These are phyloP conservation scores for Cordilura impudica DNA, from an alignment of 2,888 invertebrate species.

Conservation along the genomic window DNA sequence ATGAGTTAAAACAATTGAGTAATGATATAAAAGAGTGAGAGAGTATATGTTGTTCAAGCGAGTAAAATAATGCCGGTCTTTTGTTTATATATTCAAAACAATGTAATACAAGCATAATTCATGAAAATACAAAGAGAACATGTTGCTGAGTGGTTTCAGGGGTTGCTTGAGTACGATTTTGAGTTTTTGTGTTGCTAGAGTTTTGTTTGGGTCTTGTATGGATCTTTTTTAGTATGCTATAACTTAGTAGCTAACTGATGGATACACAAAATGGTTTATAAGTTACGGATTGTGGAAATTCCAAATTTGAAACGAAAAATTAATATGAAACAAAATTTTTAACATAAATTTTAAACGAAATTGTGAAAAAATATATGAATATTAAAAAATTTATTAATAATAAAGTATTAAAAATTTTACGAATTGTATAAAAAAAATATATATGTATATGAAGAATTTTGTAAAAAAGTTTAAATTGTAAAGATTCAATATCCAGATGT, in stretches of 20 bases:
- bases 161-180: neutral
- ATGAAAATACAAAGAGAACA: neutral
- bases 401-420: neutral
- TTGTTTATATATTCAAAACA: constrained; percentile 1
- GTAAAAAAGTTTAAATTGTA: neutral
- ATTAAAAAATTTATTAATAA: neutral
- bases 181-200: neutral
- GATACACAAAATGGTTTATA: constrained; percentile 51
- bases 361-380: neutral
- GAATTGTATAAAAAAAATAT: neutral
- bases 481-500: neutral
- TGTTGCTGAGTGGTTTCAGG: no score
- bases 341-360: neutral
- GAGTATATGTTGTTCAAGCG: neutral
- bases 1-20: neutral
- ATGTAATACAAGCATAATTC: no score
- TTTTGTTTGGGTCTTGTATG: constrained; percentile 35
- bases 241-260: constrained; percentile 57
- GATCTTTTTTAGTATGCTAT: constrained; percentile 50
- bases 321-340: neutral
- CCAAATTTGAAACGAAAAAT: neutral
- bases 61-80: neutral
- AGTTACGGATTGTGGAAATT: neutral
- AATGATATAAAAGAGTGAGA: neutral
- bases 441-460: neutral